Base-by-base conservation (phyloP, 2,888 invertebrate genomes). In the Thelaira solivaga region DNA sequence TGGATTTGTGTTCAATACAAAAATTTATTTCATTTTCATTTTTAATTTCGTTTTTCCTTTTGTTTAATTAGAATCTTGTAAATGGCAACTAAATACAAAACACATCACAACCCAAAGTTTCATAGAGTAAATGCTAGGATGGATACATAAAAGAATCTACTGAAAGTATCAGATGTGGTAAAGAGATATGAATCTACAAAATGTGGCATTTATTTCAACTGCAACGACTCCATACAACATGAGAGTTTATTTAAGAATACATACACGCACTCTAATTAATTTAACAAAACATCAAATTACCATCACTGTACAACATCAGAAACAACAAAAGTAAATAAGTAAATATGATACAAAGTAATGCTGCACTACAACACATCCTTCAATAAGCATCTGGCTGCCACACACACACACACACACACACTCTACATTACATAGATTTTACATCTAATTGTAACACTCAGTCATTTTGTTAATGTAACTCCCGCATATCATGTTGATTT, bases 211-310 rank as follows among this genome's bases (percentile, higher is more conserved):
- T 64, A 77, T 77, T 77, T 64, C 34, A 34, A 29, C 43, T 45
- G 11, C 11, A 59, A 16, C 29, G 69, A 13, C 13, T 55, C 26
- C 55, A 31, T 10, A 64, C 45, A 39, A 53, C 51, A 43, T 24
- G 57, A 34, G 34, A 39, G 41, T 55, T 51, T 57, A 13, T 36
- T 57, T 16, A 18, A 45, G 41, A 59, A 36, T 26, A 61, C n/a
- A n/a, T n/a, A n/a, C 61, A 65, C 78, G 69, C 69, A 78, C 69
- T 69, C 69, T 78, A 78, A 78, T 78, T 74, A 78, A 78, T 78
- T 74, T 71, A 74, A 69, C 69, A 78, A n/a, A 78, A 74, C 74
- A 69, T 73, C 64, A 69, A 78, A 74, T 78, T 69, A 74, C 74
- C 59, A 74, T 59, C 59, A 36, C 43, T 43, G 36, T 31, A 22